Conservation (phyloP, 2,113 vertebrate species). For the Nothocercus julius region DNA sequence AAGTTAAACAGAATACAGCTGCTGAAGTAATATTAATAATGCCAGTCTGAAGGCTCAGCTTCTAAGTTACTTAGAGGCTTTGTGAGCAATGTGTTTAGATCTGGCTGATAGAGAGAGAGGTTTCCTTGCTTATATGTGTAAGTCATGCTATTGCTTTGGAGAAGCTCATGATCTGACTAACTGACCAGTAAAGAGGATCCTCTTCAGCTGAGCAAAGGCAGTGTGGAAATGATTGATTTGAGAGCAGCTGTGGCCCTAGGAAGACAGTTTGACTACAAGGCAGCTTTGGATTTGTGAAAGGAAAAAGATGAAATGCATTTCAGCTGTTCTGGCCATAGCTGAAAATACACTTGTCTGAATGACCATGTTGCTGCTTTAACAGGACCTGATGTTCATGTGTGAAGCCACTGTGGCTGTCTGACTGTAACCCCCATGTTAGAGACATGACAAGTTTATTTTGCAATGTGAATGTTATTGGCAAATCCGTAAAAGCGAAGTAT, state of each 20-base stretch:
- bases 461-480: neutral
- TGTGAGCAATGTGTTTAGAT: neutral
- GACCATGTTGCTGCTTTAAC: fast-evolving
- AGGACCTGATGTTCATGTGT: neutral
- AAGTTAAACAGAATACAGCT: neutral
- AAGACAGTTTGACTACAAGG: neutral
- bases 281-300: neutral
- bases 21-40: neutral
- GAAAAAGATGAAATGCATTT: neutral
- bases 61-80: neutral
- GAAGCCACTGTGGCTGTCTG: neutral
- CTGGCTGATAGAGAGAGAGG: neutral
- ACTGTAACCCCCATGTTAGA: neutral
- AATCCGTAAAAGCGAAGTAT: neutral
- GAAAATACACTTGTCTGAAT: neutral
- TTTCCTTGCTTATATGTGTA: neutral
- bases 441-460: neutral
- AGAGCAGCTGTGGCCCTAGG: neutral
- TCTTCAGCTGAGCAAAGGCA: neutral
- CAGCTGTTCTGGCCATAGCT: neutral
- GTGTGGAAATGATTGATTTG: neutral
- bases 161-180: neutral
- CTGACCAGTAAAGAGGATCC: neutral
- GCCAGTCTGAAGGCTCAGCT: neutral
- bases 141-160: neutral